Evolutionary conservation across 92 coral and sea anemone species (phyloP).

Genomic region (Meandrina meandrites): DNA sequence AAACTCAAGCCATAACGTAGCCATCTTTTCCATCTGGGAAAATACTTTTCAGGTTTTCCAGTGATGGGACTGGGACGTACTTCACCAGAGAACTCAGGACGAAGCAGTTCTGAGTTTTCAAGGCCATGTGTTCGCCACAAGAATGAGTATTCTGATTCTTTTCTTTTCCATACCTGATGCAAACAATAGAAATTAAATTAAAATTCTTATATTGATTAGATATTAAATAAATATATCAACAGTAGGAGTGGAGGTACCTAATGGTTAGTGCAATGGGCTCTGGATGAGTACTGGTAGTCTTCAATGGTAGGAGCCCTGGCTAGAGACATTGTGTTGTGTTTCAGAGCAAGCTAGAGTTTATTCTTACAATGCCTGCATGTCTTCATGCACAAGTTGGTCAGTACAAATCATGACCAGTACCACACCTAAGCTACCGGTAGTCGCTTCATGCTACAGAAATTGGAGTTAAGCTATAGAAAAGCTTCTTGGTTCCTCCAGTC

Average conservation of each 20-base stretch:
- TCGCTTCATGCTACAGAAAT: no score
- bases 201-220: no score
- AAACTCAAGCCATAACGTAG: slow-evolving; percentile 92
- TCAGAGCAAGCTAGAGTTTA: no score
- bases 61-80: slow-evolving; percentile 89
- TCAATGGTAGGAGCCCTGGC: neutral
- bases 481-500: no score
- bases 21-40: slow-evolving; percentile 96
- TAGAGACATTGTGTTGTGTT: neutral
- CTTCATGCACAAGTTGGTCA: no score
- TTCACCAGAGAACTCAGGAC: slow-evolving; percentile 89
- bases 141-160: slow-evolving; percentile 85
- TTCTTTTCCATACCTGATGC: slow-evolving; percentile 85
- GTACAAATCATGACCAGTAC: no score
- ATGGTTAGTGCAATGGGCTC: neutral
- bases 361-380: no score
- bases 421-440: no score
- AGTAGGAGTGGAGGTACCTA: no score
- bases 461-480: no score
- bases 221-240: no score
- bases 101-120: slow-evolving; percentile 75
- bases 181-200: neutral
- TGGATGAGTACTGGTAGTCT: neutral
- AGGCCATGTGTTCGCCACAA: slow-evolving; percentile 84
- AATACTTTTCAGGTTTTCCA: slow-evolving; percentile 92